Percentiles rank a stretch among this genome's conserved stretches.
phyloP scores from a whole-genome alignment of 1,140 invertebrate genomes.

The Stegodyphus dumicola region DNA sequence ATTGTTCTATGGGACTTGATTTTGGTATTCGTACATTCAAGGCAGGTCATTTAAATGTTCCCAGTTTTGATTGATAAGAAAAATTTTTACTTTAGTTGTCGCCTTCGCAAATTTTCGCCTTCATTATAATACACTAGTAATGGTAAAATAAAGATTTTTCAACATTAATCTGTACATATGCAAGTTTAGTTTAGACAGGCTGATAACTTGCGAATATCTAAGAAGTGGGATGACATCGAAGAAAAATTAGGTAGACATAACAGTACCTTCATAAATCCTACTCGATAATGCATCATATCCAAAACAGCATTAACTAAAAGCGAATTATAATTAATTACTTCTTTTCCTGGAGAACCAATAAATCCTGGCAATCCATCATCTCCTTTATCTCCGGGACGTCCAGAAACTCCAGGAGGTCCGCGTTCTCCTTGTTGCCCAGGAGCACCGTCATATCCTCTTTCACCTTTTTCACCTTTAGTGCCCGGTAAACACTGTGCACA shows the following conservation, averaged over 20 bases:
- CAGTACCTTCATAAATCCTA: not conserved
- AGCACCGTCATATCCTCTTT: conserved; percentile 75
- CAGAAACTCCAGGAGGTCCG: conserved; percentile 71
- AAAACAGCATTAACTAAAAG: not conserved
- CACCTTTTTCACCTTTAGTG: conserved; percentile 74
- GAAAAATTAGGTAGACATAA: not conserved
- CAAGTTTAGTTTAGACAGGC: not conserved
- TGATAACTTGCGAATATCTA: not conserved
- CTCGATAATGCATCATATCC: not conserved
- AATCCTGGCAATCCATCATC: conserved; percentile 75
- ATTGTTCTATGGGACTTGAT: too few species aligned
- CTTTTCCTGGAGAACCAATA: conserved; percentile 16
- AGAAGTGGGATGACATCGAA: not conserved
- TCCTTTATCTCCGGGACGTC: conserved; percentile 75
- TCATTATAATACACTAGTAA: too few species aligned
- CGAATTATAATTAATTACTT: not conserved
- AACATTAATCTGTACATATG: not conserved
- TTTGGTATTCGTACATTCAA: too few species aligned
- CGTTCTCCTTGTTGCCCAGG: conserved; percentile 71
- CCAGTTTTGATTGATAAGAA: too few species aligned
- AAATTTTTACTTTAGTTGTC: too few species aligned
- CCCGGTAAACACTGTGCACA: conserved; percentile 74
- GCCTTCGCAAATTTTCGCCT: too few species aligned
- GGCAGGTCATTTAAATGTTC: too few species aligned
- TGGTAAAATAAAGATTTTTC: too few species aligned